phyloP scores from a whole-genome alignment of 2,888 invertebrate species.

The Nowickia ferox region DNA sequence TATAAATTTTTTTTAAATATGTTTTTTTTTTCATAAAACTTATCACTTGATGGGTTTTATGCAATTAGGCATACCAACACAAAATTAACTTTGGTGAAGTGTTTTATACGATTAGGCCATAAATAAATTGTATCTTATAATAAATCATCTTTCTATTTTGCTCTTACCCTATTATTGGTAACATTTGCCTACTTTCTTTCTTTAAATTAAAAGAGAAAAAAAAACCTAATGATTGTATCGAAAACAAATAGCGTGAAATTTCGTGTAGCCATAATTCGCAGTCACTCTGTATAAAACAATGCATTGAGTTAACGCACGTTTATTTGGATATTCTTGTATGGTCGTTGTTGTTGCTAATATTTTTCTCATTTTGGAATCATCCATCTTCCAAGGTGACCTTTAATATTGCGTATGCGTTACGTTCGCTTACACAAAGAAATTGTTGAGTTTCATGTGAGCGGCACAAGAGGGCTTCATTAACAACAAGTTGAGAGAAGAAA shows the following conservation, averaged over 20 bases:
- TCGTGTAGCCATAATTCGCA: neutral
- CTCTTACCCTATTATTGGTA: too few species aligned
- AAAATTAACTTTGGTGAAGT: too few species aligned
- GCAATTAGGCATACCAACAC: too few species aligned
- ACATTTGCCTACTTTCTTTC: too few species aligned
- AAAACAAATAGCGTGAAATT: neutral
- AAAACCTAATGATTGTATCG: too few species aligned
- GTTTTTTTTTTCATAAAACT: too few species aligned
- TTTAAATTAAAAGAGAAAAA: too few species aligned
- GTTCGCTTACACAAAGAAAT: constrained; percentile 35
- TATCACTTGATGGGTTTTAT: too few species aligned
- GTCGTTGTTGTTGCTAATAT: constrained; percentile 16
- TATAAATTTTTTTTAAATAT: too few species aligned
- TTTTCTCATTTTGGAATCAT: constrained; percentile 62
- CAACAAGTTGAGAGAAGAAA: neutral
- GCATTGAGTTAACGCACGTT: constrained; percentile 50
- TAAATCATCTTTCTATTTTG: too few species aligned
- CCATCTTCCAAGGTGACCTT: constrained; percentile 67
- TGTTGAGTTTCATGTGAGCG: constrained; percentile 2
- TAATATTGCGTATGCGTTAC: constrained; percentile 25
- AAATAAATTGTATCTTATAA: too few species aligned
- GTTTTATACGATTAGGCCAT: too few species aligned
- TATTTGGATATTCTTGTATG: constrained; percentile 17
- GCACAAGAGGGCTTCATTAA: constrained; percentile 17
- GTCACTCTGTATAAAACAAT: constrained; percentile 15